Evolutionary conservation across 2,888 invertebrate genomes (phyloP).

Genomic region (Limnephilus lunatus): DNA sequence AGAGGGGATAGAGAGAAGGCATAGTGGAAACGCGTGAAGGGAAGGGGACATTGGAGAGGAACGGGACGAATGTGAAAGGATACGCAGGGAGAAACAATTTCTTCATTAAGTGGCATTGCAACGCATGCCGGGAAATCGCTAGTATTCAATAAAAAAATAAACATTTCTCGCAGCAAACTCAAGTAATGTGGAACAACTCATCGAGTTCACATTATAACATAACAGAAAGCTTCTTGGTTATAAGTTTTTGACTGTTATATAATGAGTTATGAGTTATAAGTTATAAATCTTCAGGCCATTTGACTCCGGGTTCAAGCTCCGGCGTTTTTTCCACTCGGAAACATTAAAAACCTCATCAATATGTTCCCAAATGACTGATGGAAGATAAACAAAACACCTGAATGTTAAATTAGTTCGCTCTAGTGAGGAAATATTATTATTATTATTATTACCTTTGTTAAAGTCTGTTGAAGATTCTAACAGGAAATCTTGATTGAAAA

Average conservation of each 20-base stretch:
- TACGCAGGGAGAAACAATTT: too few species aligned
- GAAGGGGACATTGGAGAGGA: too few species aligned
- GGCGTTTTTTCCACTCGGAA: slow-evolving; percentile 9
- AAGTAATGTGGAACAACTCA: not conserved
- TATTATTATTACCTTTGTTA: not conserved
- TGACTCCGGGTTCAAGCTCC: slow-evolving; percentile 5
- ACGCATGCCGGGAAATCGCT: too few species aligned
- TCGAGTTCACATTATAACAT: not conserved
- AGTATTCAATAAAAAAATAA: too few species aligned
- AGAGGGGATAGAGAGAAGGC: too few species aligned
- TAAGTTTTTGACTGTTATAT: not conserved
- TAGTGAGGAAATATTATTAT: not conserved
- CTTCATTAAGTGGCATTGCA: too few species aligned
- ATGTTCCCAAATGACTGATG: slow-evolving; percentile 3
- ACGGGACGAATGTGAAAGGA: too few species aligned
- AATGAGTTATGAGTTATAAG: not conserved
- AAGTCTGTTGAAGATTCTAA: not conserved
- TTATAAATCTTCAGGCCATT: slow-evolving; percentile 3
- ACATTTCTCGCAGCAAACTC: not conserved
- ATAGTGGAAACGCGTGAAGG: too few species aligned
- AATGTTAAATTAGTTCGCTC: not conserved
- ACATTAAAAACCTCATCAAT: slow-evolving; percentile 25
- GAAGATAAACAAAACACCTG: not conserved
- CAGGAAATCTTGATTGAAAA: not conserved
- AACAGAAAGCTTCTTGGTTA: not conserved